A percentile compares a stretch with the other conserved stretches of the same genome.
Evolutionary conservation across 1,140 invertebrate genomes (phyloP).

Genomic region (Pseudomyrmex concolor): DNA sequence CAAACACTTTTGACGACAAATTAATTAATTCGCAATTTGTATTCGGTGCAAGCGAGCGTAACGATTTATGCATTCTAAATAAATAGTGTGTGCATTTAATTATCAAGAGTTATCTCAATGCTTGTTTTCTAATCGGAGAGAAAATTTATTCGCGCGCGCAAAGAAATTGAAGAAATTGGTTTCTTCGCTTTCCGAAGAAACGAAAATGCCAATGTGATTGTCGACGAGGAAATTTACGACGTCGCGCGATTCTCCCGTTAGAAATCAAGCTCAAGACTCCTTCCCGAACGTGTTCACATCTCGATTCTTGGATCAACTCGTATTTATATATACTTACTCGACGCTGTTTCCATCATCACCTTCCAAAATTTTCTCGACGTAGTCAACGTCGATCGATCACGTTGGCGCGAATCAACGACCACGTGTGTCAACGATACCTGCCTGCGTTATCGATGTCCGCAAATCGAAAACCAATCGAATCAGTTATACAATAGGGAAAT

Average conservation of each 20-base stretch:
- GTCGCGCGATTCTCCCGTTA: conserved; percentile 34
- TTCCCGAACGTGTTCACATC: conserved; percentile 47
- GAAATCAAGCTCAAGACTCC: conserved; percentile 47
- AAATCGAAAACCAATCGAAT: conserved; percentile 13
- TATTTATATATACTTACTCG: conserved; percentile 25
- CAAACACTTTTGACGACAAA: conserved; percentile 66
- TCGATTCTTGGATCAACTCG: conserved; percentile 29
- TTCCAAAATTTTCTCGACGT: background rate
- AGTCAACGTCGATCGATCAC: no score
- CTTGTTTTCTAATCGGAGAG: conserved; percentile 46
- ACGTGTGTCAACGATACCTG: conserved; percentile 1
- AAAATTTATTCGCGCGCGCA: background rate
- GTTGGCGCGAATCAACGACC: background rate
- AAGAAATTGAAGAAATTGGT: background rate
- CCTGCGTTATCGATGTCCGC: conserved; percentile 28
- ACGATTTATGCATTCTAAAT: conserved; percentile 84
- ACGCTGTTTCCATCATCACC: background rate
- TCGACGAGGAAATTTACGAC: background rate
- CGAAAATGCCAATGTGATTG: background rate
- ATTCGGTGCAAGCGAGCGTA: conserved; percentile 81
- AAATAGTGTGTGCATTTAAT: conserved; percentile 82
- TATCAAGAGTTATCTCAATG: conserved; percentile 36
- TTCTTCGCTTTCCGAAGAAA: conserved; percentile 4
- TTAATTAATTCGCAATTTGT: conserved; percentile 78
- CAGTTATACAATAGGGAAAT: conserved; percentile 14